phyloP scores from a whole-genome alignment of 2,797 vertebrate genomes.

The Gallinago nigripennis region DNA sequence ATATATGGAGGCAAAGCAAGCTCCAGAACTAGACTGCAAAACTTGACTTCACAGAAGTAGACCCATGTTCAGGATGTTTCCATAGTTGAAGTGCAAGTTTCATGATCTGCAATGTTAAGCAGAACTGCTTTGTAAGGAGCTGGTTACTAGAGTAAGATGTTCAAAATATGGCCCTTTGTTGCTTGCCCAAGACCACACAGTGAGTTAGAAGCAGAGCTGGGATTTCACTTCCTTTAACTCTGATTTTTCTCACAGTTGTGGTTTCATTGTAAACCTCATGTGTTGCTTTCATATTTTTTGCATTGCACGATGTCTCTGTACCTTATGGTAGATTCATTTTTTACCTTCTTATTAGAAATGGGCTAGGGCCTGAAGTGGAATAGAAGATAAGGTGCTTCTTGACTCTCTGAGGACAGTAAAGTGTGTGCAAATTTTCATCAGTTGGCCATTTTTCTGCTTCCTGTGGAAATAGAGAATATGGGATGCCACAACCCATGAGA shows the following conservation, averaged over 20 bases:
- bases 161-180: constrained; percentile 32
- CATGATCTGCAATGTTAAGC: neutral
- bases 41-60: neutral
- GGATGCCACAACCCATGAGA: neutral
- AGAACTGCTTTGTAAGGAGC: constrained; percentile 37
- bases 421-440: neutral
- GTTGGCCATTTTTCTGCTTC: neutral
- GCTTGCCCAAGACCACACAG: constrained; percentile 61
- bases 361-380: neutral
- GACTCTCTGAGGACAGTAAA: neutral
- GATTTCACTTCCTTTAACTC: constrained; percentile 54
- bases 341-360: neutral
- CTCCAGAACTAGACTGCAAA: neutral
- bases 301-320: neutral
- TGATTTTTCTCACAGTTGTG: constrained; percentile 52
- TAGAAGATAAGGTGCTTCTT: neutral
- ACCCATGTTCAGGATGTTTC: constrained; percentile 5
- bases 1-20: neutral
- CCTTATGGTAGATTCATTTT: neutral
- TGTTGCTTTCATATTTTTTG: neutral
- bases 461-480: neutral
- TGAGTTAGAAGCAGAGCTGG: constrained; percentile 34
- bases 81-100: neutral
- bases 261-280: constrained; percentile 21
- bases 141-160: constrained; percentile 27